Conservation (phyloP, 2,888 invertebrate genomes). For the Eristalis pertinax region DNA sequence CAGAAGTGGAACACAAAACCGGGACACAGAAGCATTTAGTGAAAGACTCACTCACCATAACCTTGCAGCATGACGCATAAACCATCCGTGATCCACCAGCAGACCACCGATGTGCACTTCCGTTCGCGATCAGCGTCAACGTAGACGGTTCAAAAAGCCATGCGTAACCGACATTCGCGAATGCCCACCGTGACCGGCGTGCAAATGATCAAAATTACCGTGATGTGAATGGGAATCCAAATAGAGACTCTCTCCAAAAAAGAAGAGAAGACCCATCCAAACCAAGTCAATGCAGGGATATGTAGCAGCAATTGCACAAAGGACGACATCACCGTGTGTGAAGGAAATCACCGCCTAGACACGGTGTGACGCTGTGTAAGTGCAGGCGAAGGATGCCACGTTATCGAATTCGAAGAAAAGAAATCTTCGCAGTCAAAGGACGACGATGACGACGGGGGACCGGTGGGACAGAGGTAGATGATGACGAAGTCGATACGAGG, state of each 20-base stretch:
- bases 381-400: slow-evolving; percentile 47
- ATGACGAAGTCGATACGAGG: slow-evolving; percentile 15
- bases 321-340: slow-evolving; percentile 31
- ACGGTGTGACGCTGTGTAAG: slow-evolving; percentile 20
- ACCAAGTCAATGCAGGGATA: slow-evolving; percentile 61
- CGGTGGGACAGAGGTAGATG: slow-evolving; percentile 48
- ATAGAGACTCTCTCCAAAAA: slow-evolving; percentile 24
- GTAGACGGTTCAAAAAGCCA: slow-evolving; percentile 26
- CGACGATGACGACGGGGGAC: background rate
- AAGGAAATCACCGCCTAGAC: slow-evolving; percentile 57
- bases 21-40: slow-evolving; percentile 7
- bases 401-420: slow-evolving; percentile 65
- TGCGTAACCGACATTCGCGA: slow-evolving; percentile 67
- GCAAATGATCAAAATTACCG: slow-evolving; percentile 7
- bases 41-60: slow-evolving; percentile 9
- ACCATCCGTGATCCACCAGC: background rate
- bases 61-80: slow-evolving; percentile 20
- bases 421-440: slow-evolving; percentile 60
- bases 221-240: slow-evolving; percentile 15
- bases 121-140: slow-evolving; percentile 10
- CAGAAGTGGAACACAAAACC: slow-evolving; percentile 4
- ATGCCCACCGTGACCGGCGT: slow-evolving; percentile 13
- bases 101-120: slow-evolving; percentile 39
- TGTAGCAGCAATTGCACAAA: slow-evolving; percentile 64
- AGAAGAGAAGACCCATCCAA: slow-evolving; percentile 37